phyloP scores from a whole-genome alignment of 1,140 invertebrate genomes.

The Apis dorsata region DNA sequence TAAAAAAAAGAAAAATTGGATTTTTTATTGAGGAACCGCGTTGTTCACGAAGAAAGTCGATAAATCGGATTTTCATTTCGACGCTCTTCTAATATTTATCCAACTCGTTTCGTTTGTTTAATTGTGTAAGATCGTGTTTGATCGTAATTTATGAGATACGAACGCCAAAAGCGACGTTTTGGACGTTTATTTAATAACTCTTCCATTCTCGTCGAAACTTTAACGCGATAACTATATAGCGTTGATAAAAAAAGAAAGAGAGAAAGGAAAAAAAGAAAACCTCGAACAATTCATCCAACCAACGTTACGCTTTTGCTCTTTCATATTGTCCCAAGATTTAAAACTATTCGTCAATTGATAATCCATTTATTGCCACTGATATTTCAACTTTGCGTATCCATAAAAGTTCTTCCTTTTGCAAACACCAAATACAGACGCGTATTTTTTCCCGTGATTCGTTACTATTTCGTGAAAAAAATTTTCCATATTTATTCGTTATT shows the following conservation, averaged over 20 bases:
- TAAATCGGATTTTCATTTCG: neutral
- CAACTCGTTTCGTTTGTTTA: neutral
- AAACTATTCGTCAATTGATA: neutral
- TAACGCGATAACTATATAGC: too few species aligned
- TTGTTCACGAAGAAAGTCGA: too few species aligned
- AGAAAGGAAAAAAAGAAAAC: neutral
- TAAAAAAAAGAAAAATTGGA: too few species aligned
- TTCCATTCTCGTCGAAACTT: neutral
- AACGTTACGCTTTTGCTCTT: neutral
- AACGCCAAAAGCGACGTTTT: too few species aligned
- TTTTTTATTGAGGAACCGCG: too few species aligned
- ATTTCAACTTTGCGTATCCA: neutral
- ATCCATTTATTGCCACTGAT: neutral
- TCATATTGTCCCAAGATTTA: neutral
- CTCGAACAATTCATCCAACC: neutral
- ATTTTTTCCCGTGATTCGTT: too few species aligned
- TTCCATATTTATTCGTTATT: neutral
- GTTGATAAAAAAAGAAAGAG: too few species aligned
- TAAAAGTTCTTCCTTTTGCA: neutral
- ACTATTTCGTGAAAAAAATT: too few species aligned
- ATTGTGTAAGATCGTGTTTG: neutral
- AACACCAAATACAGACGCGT: neutral
- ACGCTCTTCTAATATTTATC: neutral
- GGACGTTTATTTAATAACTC: neutral
- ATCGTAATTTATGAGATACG: neutral